phyloP scores from a whole-genome alignment of 2,797 vertebrate species.

The Crocodylus rhombifer region DNA sequence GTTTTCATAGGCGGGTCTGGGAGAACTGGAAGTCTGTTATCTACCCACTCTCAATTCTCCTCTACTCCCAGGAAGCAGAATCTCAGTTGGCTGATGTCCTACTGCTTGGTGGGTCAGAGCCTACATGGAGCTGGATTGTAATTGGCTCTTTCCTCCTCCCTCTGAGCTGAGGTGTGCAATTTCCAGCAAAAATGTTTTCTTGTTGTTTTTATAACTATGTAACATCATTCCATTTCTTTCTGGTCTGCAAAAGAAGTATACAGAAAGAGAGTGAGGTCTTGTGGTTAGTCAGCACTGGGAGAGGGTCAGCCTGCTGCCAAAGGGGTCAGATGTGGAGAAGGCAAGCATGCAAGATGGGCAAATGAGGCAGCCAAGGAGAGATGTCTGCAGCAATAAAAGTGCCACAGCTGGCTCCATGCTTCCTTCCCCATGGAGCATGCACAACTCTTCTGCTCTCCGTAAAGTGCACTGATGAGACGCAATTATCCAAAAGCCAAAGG shows the following conservation, averaged over 20 bases:
- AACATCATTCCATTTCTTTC: not conserved
- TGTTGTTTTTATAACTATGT: not conserved
- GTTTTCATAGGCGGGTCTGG: not conserved
- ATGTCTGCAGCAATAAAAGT: too few species aligned
- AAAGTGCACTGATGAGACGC: rapidly evolving
- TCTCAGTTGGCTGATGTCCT: not conserved
- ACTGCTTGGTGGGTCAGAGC: too few species aligned
- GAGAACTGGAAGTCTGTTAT: not conserved
- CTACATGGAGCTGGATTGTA: too few species aligned
- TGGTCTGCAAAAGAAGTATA: not conserved
- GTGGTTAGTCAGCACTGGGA: too few species aligned
- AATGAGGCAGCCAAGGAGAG: rapidly evolving
- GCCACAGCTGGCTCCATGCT: not conserved
- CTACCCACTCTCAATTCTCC: not conserved
- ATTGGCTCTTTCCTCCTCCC: not conserved
- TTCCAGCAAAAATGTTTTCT: rapidly evolving
- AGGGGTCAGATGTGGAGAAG: not conserved
- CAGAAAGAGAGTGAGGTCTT: not conserved
- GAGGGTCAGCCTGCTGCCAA: not conserved
- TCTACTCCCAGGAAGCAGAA: not conserved
- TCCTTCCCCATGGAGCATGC: rapidly evolving
- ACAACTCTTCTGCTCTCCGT: rapidly evolving
- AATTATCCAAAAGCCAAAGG: rapidly evolving
- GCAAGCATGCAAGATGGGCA: not conserved
- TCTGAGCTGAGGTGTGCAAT: not conserved